phyloP scores from a whole-genome alignment of 2,888 invertebrate species.

The Trachelus iudaicus region DNA sequence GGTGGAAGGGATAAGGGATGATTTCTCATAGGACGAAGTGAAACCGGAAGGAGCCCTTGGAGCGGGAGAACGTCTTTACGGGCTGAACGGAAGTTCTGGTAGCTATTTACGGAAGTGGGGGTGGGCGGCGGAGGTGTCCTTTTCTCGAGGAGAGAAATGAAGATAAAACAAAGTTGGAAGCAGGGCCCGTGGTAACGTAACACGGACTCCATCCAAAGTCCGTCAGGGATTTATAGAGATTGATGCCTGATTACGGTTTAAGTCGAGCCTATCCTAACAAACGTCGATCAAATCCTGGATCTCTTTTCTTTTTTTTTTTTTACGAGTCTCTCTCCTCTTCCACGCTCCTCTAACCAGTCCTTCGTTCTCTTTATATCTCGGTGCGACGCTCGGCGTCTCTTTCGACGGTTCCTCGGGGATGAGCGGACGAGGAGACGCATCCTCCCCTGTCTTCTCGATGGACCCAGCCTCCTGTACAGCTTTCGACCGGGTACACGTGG shows the following conservation, averaged over 20 bases:
- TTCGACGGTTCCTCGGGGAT: background rate
- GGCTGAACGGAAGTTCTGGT: background rate
- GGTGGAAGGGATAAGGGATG: background rate
- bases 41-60: background rate
- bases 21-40: slow-evolving; percentile 7
- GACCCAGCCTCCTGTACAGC: background rate
- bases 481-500: background rate
- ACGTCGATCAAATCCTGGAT: slow-evolving; percentile 13
- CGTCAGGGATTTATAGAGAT: slow-evolving; percentile 16
- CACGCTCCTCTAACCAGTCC: no score
- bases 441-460: background rate
- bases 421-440: no score
- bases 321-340: background rate
- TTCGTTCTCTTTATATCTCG: background rate
- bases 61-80: slow-evolving; percentile 19
- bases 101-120: background rate
- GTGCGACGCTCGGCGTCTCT: background rate
- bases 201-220: slow-evolving; percentile 6
- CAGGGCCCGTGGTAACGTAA: slow-evolving; percentile 1
- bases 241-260: slow-evolving; percentile 11
- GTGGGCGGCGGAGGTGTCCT: background rate
- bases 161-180: slow-evolving; percentile 14
- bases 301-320: slow-evolving; percentile 7
- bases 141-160: slow-evolving; percentile 3
- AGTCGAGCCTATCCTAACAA: slow-evolving; percentile 15